A percentile compares a stretch with the other conserved stretches of the same genome.
Evolutionary conservation across 1,140 invertebrate genomes (phyloP).

Genomic region (Phocides pigmalion): DNA sequence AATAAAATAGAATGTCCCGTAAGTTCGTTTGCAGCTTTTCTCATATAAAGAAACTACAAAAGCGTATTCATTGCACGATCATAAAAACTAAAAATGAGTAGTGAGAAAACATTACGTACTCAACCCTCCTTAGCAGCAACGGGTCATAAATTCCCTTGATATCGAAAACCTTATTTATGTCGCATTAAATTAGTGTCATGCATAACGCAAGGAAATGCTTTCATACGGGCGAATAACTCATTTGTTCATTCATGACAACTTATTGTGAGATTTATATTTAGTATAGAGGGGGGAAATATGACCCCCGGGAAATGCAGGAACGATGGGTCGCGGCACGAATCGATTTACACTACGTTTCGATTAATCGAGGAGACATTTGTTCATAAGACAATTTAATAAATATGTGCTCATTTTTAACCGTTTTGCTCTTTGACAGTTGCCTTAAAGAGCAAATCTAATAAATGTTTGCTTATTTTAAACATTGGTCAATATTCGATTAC

Average conservation of each 20-base stretch:
- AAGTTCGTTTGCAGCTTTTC: too few relatives aligned
- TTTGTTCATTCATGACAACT: slow-evolving; percentile 1
- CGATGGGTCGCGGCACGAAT: not conserved
- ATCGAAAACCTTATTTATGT: slow-evolving; percentile 17
- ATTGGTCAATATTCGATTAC: too few relatives aligned
- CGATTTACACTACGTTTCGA: not conserved
- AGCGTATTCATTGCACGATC: not conserved
- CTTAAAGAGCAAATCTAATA: too few relatives aligned
- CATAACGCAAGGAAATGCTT: slow-evolving; percentile 14
- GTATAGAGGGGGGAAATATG: slow-evolving; percentile 9
- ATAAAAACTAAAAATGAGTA: not conserved
- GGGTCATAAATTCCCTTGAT: slow-evolving; percentile 1
- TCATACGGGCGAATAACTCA: slow-evolving; percentile 19
- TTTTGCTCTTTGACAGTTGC: too few relatives aligned
- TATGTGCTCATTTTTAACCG: too few relatives aligned
- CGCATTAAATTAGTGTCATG: slow-evolving; percentile 9
- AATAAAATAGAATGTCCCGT: too few relatives aligned
- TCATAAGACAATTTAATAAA: not conserved
- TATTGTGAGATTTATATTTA: slow-evolving; percentile 16
- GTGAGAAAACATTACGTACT: slow-evolving; percentile 1
- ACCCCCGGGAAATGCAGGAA: slow-evolving; percentile 11
- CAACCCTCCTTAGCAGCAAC: not conserved
- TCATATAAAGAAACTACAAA: too few relatives aligned
- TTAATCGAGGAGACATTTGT: not conserved
- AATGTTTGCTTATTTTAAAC: too few relatives aligned